Conservation (phyloP, 2,888 invertebrate genomes). For the Caenorhabditis japonica region DNA sequence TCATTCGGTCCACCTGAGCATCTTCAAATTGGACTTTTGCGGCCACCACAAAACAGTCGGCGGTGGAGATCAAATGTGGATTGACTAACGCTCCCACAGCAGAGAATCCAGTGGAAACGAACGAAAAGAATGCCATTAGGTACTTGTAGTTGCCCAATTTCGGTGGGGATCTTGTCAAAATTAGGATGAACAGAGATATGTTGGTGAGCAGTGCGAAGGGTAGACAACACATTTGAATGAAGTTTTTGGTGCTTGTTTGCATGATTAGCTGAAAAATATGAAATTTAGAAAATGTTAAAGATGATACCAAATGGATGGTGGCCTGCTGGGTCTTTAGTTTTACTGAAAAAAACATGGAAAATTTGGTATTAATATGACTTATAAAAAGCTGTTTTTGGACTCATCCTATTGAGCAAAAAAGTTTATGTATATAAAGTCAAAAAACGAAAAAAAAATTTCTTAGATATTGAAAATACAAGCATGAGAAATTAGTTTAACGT, state of each 20-base stretch:
- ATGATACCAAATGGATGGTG: too few relatives aligned
- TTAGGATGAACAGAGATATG: constrained; percentile 5
- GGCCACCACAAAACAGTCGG: constrained; percentile 27
- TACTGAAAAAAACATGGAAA: too few relatives aligned
- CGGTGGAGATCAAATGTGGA: constrained; percentile 6
- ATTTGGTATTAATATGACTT: too few relatives aligned
- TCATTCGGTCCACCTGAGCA: neutral
- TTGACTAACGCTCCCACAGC: constrained; percentile 5
- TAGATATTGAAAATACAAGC: too few relatives aligned
- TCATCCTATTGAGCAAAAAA: too few relatives aligned
- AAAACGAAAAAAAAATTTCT: too few relatives aligned
- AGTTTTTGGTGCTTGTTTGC: constrained; percentile 1
- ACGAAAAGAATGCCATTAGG: constrained; percentile 30
- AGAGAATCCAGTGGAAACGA: constrained; percentile 17
- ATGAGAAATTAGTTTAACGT: too few relatives aligned
- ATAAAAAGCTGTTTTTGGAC: too few relatives aligned
- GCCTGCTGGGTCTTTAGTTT: too few relatives aligned
- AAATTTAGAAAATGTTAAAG: too few relatives aligned
- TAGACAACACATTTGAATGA: constrained; percentile 9
- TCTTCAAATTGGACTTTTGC: constrained; percentile 2
- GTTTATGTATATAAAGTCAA: too few relatives aligned
- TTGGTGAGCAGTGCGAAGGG: constrained; percentile 15
- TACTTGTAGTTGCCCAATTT: constrained; percentile 40
- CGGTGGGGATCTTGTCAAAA: constrained; percentile 10
- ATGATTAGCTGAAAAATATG: too few relatives aligned